These are phyloP conservation scores for Xenopus petersii DNA, from an alignment of 2,797 vertebrate genomes.

Conservation along the genomic window DNA sequence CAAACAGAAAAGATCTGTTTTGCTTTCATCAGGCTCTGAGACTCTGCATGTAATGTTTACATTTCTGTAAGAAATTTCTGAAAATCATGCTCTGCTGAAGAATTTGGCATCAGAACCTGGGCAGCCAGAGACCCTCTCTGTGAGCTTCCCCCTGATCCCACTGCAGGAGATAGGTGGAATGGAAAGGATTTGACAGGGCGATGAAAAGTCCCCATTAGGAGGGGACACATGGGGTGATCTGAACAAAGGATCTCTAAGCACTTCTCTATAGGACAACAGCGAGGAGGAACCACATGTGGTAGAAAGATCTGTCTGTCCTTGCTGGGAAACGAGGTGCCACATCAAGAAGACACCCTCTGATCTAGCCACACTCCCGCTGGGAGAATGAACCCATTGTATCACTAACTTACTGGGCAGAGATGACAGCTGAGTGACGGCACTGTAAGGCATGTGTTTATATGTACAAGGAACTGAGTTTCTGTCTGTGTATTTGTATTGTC, in stretches of 20 bases:
- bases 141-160: constrained; percentile 39
- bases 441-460: not conserved
- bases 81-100: constrained; percentile 40
- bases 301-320: constrained; percentile 1
- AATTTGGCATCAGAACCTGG: constrained; percentile 37
- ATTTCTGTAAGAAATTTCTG: constrained; percentile 43
- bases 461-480: not conserved
- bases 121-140: constrained; percentile 36
- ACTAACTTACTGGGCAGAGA: not conserved
- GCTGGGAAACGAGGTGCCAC: constrained; percentile 8
- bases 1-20: constrained; percentile 49
- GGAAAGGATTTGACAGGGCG: constrained; percentile 32
- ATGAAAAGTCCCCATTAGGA: constrained; percentile 37
- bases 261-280: not conserved
- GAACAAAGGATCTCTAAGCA: constrained; percentile 21
- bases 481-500: not conserved
- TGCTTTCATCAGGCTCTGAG: constrained; percentile 42
- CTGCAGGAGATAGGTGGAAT: constrained; percentile 45
- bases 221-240: constrained; percentile 29
- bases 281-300: constrained; percentile 1
- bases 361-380: not conserved
- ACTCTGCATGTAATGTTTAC: constrained; percentile 43
- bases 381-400: constrained; percentile 4
- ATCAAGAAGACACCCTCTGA: constrained; percentile 1
- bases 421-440: constrained; percentile 21